Base-by-base conservation (phyloP, 2,797 vertebrate species). In the Falco concolor region DNA sequence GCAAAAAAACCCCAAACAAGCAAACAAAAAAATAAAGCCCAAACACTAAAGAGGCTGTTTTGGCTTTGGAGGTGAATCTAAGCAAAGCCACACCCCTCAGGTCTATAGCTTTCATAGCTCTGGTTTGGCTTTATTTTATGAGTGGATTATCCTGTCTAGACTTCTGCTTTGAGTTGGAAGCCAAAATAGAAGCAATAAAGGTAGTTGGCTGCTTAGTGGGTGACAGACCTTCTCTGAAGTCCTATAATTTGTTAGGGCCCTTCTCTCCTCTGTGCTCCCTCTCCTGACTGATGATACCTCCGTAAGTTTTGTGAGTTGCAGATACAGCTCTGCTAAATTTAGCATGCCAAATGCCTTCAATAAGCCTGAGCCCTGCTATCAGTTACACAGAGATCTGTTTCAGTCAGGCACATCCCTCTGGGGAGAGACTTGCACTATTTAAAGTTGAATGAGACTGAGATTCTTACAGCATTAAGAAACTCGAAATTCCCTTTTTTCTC, bases 241-340 rank as follows among this genome's bases (percentile, higher is more conserved):
- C 68, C 68, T 90, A 53, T 90, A 74, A 74, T 94, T 89, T 93
- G 73, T 92, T 88, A 73, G 47, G 52, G 47, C 38, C 30, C 25
- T 73, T 95, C 93, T 95, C 74, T 96, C 79, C 1, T 50, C 25
- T 8, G 0, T 49, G 74, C 53, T 95, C 20, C 27, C 40, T 90
- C 85, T 93, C 45, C 44, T 93, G 87, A 74, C 38, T 91, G 74
- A 67, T 5, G 27, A 60, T 84, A 78, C 68, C 38, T 81, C 79
- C 40, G 64, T 84, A 50, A 89, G 64, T 87, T 97, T 80, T 94
- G 70, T 2, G 27, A 93, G 81, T 75, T 93, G 79, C 65, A 93
- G 73, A 90, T 96, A 65, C 40, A 89, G 70, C 84, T 95, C 16
- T 67, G 89, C 93, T 98, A 98, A 96, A 96, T 97, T 97, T 98